phyloP scores from a whole-genome alignment of 2,888 invertebrate species.

The Epinotia ramella region DNA sequence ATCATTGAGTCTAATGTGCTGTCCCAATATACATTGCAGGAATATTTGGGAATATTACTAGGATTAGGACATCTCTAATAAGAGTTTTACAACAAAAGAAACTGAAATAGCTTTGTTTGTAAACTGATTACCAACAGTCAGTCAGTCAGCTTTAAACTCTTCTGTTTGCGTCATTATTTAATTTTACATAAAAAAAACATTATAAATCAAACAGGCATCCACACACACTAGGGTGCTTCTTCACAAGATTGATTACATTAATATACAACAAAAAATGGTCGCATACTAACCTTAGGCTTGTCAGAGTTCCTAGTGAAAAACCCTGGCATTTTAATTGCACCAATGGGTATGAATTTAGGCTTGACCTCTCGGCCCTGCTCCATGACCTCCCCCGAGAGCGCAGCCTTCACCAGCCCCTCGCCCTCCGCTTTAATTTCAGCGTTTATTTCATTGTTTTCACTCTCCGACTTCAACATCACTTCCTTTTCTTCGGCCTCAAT shows the following conservation, averaged over 20 bases:
- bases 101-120: too few species aligned
- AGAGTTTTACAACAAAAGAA: too few species aligned
- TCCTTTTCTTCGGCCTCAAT: constrained; percentile 88
- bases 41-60: too few species aligned
- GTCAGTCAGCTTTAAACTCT: too few species aligned
- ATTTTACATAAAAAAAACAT: too few species aligned
- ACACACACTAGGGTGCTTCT: background rate
- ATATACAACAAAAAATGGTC: background rate
- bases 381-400: constrained; percentile 83
- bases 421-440: constrained; percentile 77
- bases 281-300: constrained; percentile 86
- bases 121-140: too few species aligned
- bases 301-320: constrained; percentile 92
- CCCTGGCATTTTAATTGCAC: constrained; percentile 95
- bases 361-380: constrained; percentile 91
- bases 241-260: background rate
- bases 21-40: too few species aligned
- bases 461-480: constrained; percentile 86
- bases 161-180: too few species aligned
- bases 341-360: constrained; percentile 93
- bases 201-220: background rate
- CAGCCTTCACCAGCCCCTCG: constrained; percentile 80
- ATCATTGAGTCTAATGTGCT: too few species aligned
- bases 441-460: constrained; percentile 76
- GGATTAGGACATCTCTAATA: too few species aligned